phyloP scores from a whole-genome alignment of 2,113 vertebrate species.

The Apodemus sylvaticus region DNA sequence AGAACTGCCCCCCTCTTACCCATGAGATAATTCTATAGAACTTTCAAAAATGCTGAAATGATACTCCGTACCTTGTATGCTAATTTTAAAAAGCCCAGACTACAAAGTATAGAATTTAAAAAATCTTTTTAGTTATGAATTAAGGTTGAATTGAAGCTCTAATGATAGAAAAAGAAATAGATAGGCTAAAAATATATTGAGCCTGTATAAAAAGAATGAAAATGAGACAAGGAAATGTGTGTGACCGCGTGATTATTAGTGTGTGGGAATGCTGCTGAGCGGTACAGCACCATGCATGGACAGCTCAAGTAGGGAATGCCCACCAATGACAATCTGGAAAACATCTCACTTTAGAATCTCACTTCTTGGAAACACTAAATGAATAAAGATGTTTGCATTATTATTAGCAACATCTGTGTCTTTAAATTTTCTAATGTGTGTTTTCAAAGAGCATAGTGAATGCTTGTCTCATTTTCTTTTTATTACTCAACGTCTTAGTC shows the following conservation, averaged over 20 bases:
- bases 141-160: constrained; percentile 12
- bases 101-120: neutral
- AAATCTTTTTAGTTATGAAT: neutral
- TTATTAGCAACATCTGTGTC: constrained; percentile 11
- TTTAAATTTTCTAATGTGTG: neutral
- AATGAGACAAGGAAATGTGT: neutral
- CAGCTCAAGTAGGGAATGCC: neutral
- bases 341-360: neutral
- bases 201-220: neutral
- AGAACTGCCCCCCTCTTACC: too few relatives aligned
- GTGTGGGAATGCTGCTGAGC: neutral
- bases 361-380: constrained; percentile 41
- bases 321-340: neutral
- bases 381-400: neutral
- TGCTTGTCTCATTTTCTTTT: neutral
- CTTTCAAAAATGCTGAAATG: neutral
- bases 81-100: neutral
- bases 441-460: neutral
- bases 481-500: neutral
- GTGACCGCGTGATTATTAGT: neutral
- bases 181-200: constrained; percentile 4
- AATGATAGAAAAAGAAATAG: neutral
- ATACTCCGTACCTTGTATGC: neutral
- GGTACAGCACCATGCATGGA: neutral
- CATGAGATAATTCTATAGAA: neutral